Evolutionary conservation across 2,113 vertebrate genomes (phyloP), one percentile per base, ranked within the genome.

Genomic region (Heterotis niloticus): DNA sequence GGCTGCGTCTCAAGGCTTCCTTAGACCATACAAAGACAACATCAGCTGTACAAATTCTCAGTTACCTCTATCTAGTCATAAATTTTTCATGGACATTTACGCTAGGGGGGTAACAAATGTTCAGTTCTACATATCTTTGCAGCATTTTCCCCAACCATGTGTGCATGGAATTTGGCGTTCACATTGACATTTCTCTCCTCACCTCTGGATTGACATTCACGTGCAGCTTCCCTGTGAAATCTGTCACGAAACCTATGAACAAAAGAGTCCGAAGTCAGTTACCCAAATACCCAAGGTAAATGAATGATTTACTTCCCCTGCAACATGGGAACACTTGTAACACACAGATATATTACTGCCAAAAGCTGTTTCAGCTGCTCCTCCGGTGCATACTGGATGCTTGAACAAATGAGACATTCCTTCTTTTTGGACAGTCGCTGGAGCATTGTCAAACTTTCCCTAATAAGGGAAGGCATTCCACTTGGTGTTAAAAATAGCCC

Each of bases 391-490:
- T 59, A 78, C 79, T 62, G 66, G 81, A 80, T 4, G 34, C 67
- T 80, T 69, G 10, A 84, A 82, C 84, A 77, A 82, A 80, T 87
- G 82, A 83, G 69, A 84, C 81, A 85, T 85, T 87, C 87, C 84
- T 81, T 64, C 81, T 54, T 64, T 83, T 80, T 85, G 81, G 84
- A 87, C 84, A 81, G 83, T 80, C 88, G 76, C 77, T 0, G 29
- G 81, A 79, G 80, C 64, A 87, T 87, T 71, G 86, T 85, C 70
- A 87, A 88, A 85, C 85, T 66, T 85, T 76, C 0, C 92, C 92
- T 91, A 92, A 92, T 91, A 93, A 93, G 92, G 92, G 69, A 92
- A 92, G 87, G 91, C 86, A 93, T 93, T 88, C 82, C 86, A 83
- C 81, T 80, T 80, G 81, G 85, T 79, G 79, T 83, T 90, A 90